Base-by-base conservation (phyloP, 2,888 invertebrate species). In the Volucella zonaria region DNA sequence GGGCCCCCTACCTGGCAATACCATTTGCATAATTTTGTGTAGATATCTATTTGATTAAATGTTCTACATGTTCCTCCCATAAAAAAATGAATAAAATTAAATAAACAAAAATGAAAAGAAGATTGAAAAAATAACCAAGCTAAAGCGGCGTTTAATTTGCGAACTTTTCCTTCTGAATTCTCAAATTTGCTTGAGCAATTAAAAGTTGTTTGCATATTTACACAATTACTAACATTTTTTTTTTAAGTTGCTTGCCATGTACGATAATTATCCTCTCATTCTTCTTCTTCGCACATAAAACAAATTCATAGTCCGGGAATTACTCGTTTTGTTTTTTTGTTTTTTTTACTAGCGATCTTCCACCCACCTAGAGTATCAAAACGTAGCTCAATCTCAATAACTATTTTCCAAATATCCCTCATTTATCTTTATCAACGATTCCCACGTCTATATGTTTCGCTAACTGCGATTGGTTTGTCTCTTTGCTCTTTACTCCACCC, bases 401-500 rank as follows among this genome's bases (percentile, higher is more conserved):
- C 52, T 23, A 42, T 43, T 47, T 15, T 31, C 6, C 9, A 31
- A 54, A 43, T 51, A 66, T 64, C 47, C 10, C 68, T 56, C 79
- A 80, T 71, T 68, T 73, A 58, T 79, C 42, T 62, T 59, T 58
- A 62, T 80, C 64, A 71, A 52, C 70, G 70, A 79, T 80, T 59
- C 68, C 40, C 59, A 23, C 38, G 11, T 66, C 71, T 67, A 47
- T 85, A 73, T 81, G 76, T 81, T 77, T 85, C 85, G 71, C 81
- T 73, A 81, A 76, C 76, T 85, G 85, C 85, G 73, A 85, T 85
- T 85, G 85, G 85, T 81, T 81, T 85, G 85, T 81, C 76, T 81
- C 68, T 81, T 81, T 81, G 81, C 81, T 85, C 85, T 85, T 81
- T 81, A 85, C 81, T 85, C 85, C 85, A 85, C 85, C 85, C 85